Evolutionary conservation across 2,888 invertebrate species (phyloP), one percentile per base, ranked within the genome.

Genomic region (Amorpha juglandis): DNA sequence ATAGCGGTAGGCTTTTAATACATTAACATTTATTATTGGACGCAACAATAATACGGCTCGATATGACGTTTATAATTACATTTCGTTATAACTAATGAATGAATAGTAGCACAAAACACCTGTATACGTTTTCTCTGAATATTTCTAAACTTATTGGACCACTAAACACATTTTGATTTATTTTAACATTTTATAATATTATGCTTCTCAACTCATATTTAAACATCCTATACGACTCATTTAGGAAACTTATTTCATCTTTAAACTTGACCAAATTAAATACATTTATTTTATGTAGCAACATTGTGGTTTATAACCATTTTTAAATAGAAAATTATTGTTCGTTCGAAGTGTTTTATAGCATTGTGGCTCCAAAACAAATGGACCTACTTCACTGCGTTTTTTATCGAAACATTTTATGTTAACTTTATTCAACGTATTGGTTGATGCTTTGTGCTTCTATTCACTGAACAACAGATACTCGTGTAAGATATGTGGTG

Each of bases 1-100:
- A 58, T 58, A 58, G 58, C 42, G 11, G 6, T 38, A 58, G 58
- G 58, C 58, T 58, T 58, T 33, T n/a, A 53, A 53, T 33, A 53
- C 12, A 58, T 58, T 19, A n/a, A 58, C 11, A 47, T 48, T 47
- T 47, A 48, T 21, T 63, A 50, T 47, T 58, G 58, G 58, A 58
- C 58, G 58, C 58, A 58, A 58, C 16, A 58, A 16, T 58, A 58
- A 58, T 58, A 58, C 58, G 33, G 21, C 48, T 63, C 48, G 48
- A 48, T 19, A 27, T 16, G 52, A 38, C 12, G 38, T 52, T 19
- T 51, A 16, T 19, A 64, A 38, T 12, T 42, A 52, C n/a, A 21
- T 35, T 50, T 51, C 55, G 16, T 55, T 42, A 50, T 12, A n/a
- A 45, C 12, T 45, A 45, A 14, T 16, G 42, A 7, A 12, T 6